Percentiles rank a stretch among this genome's conserved stretches.
Evolutionary conservation across 2,888 invertebrate genomes (phyloP).

Genomic region (Sinotaia quadrata): DNA sequence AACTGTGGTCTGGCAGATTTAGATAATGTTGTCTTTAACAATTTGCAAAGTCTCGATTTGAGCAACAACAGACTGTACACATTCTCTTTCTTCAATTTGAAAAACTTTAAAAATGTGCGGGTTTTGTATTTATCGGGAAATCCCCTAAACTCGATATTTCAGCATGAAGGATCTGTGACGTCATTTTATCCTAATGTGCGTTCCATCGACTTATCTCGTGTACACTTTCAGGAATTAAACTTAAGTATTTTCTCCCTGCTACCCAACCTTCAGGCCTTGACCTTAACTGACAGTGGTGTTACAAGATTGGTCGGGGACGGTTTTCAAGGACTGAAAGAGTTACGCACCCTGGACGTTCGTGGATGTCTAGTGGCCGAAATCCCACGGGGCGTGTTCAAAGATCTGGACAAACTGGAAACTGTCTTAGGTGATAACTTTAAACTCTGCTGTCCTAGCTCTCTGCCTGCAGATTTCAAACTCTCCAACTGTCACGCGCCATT

Average conservation of each 20-base stretch:
- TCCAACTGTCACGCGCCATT: slow-evolving; percentile 32
- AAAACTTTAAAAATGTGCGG: background rate
- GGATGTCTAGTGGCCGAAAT: slow-evolving; percentile 1
- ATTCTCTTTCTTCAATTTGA: background rate
- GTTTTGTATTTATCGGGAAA: background rate
- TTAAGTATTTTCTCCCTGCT: background rate
- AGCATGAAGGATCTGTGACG: background rate
- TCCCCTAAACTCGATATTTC: background rate
- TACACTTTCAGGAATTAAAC: background rate
- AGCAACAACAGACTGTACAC: background rate
- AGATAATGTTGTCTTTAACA: background rate
- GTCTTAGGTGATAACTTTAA: slow-evolving; percentile 18
- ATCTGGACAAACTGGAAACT: background rate
- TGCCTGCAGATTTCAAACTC: background rate
- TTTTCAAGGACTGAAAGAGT: background rate
- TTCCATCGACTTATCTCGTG: background rate
- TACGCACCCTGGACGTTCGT: slow-evolving; percentile 5
- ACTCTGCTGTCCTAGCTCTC: background rate
- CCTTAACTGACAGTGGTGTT: background rate
- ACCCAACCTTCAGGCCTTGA: background rate
- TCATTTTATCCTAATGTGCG: too few species aligned
- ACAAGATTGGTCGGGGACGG: background rate
- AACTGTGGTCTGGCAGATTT: background rate
- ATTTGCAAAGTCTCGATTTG: background rate
- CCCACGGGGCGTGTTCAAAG: background rate